phyloP scores from a whole-genome alignment of 2,888 invertebrate species.

The Epinotia brunnichana region DNA sequence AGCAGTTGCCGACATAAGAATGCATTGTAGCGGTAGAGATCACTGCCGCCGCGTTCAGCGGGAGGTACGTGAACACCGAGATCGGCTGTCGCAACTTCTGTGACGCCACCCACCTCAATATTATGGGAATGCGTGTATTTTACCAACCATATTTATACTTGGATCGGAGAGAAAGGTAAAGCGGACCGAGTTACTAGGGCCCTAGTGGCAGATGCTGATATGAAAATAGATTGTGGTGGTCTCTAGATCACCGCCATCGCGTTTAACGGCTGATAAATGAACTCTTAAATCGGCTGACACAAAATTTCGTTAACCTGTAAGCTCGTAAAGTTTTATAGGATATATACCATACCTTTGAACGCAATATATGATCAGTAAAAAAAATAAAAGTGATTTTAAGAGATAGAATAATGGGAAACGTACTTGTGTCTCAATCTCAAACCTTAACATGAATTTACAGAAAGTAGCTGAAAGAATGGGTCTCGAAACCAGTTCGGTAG shows the following conservation, averaged over 20 bases:
- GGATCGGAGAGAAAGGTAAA: too few relatives aligned
- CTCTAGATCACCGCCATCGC: constrained; percentile 95
- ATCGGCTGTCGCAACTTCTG: constrained; percentile 96
- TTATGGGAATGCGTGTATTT: constrained; percentile 88
- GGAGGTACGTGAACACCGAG: constrained; percentile 99
- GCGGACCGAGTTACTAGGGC: constrained; percentile 51
- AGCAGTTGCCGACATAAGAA: constrained; percentile 96
- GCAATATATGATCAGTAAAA: too few relatives aligned
- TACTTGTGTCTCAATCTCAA: too few relatives aligned
- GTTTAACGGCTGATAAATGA: constrained; percentile 99
- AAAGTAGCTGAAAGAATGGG: constrained; percentile 91
- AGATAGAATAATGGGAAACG: too few relatives aligned
- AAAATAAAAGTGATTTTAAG: too few relatives aligned
- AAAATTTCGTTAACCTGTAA: constrained; percentile 67
- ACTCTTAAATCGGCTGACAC: constrained; percentile 96
- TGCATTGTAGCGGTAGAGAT: constrained; percentile 98
- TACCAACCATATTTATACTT: neutral
- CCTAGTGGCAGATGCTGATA: constrained; percentile 97
- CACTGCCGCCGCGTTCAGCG: constrained; percentile 96
- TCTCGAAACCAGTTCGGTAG: constrained; percentile 91
- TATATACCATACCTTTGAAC: too few relatives aligned
- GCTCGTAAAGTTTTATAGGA: too few relatives aligned
- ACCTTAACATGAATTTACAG: constrained; percentile 52
- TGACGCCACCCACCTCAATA: constrained; percentile 92
- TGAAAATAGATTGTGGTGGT: constrained; percentile 97